Conservation (phyloP, 2,888 invertebrate species). For the Amiota communis region DNA sequence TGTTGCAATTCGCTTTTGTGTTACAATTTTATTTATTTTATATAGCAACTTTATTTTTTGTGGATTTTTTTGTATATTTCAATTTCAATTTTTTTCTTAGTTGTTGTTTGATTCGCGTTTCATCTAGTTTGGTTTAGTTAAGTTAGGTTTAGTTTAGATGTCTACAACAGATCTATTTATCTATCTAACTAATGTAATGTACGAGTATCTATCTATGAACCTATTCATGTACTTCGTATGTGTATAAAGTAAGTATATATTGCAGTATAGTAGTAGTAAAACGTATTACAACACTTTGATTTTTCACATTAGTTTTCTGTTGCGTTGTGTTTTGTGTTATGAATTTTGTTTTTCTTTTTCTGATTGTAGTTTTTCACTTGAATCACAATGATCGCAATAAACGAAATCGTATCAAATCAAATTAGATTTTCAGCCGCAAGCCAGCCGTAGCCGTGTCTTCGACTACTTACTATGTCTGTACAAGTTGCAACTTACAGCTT, state of each 20-base stretch:
- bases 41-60: conserved; percentile 39
- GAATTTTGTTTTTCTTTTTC: background rate
- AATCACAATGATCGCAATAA: background rate
- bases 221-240: no score
- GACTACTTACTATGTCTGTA: background rate
- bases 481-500: background rate
- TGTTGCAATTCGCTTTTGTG: conserved; percentile 47
- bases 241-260: no score
- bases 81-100: conserved; percentile 37
- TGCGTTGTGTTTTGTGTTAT: background rate
- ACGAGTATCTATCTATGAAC: no score
- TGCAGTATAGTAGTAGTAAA: background rate
- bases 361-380: background rate
- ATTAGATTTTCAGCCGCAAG: conserved; percentile 19
- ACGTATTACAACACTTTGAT: conserved; percentile 47
- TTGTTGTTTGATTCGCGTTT: conserved; percentile 38
- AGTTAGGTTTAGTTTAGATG: no score
- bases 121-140: conserved; percentile 30
- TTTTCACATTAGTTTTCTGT: conserved; percentile 25
- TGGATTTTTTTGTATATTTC: conserved; percentile 30
- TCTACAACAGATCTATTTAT: conserved; percentile 19
- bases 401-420: conserved; percentile 8
- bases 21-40: conserved; percentile 52
- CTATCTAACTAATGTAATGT: no score
- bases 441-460: background rate